Evolutionary conservation across 2,113 vertebrate genomes (phyloP).

Genomic region (Peromyscus maniculatus): DNA sequence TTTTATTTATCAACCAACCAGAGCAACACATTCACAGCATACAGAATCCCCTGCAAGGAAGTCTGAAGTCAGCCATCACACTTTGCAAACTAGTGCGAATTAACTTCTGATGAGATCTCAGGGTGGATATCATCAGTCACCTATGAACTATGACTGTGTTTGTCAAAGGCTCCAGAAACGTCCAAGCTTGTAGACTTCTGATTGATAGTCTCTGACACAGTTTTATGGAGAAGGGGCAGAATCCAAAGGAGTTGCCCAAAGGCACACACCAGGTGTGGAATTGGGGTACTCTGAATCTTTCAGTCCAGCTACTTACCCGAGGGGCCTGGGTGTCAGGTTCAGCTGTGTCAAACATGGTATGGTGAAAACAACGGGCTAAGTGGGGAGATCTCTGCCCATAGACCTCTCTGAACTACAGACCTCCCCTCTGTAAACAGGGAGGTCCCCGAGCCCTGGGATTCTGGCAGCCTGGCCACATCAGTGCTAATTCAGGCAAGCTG

Average conservation of each 20-base stretch:
- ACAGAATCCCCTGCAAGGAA: too few relatives aligned
- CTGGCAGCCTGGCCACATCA: neutral
- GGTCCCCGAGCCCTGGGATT: neutral
- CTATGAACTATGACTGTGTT: neutral
- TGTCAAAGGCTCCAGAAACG: neutral
- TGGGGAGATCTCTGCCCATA: neutral
- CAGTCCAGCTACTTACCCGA: too few relatives aligned
- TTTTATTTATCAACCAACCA: too few relatives aligned
- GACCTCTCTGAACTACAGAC: neutral
- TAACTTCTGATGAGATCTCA: neutral
- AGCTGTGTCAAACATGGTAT: accelerated
- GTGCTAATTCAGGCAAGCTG: too few relatives aligned
- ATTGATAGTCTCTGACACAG: neutral
- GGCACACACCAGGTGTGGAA: neutral
- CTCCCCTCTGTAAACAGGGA: neutral
- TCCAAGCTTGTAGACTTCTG: neutral
- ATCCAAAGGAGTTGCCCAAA: neutral
- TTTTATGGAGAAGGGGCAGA: neutral
- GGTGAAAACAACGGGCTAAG: too few relatives aligned
- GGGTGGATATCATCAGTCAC: too few relatives aligned
- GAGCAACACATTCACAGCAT: too few relatives aligned
- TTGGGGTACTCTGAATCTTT: neutral
- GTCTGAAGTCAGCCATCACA: accelerated
- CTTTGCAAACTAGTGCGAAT: neutral
- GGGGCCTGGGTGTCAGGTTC: neutral